Evolutionary conservation across 2,888 invertebrate genomes (phyloP).

Genomic region (Lamproptera curius): DNA sequence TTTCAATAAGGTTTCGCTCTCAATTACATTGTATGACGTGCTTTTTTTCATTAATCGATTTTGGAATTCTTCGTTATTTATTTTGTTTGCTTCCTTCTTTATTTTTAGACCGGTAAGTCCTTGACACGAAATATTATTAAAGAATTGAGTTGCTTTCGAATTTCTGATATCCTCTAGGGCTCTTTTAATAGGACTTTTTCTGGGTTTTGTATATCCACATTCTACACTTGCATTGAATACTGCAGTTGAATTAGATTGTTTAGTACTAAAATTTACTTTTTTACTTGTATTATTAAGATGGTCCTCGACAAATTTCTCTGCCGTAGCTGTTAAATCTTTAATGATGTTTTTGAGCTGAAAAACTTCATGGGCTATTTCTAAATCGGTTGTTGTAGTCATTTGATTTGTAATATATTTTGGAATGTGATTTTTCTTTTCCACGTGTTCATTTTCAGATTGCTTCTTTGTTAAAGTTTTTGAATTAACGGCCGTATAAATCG

Average conservation of each 20-base stretch:
- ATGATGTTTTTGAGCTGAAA: conserved; percentile 47
- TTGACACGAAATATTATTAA: conserved; percentile 32
- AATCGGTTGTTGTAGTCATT: conserved; percentile 31
- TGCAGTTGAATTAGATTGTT: conserved; percentile 12
- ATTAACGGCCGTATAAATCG: too few species aligned
- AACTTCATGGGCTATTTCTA: conserved; percentile 47
- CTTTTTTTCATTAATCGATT: conserved; percentile 44
- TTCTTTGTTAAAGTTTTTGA: too few species aligned
- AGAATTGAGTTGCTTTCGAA: conserved; percentile 45
- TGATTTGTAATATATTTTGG: conserved; percentile 23
- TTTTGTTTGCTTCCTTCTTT: conserved; percentile 40
- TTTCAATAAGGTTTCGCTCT: conserved; percentile 59
- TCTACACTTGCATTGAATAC: conserved; percentile 10
- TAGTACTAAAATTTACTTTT: conserved; percentile 25
- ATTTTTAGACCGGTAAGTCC: conserved; percentile 40
- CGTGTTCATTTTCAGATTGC: conserved; percentile 37
- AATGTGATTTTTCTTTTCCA: conserved; percentile 6
- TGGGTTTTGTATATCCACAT: conserved; percentile 1
- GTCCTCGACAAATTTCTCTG: conserved; percentile 44
- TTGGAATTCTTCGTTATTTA: conserved; percentile 33
- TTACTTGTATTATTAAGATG: conserved; percentile 36
- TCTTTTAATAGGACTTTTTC: conserved; percentile 1
- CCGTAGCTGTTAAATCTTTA: conserved; percentile 42
- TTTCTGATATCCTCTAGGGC: conserved; percentile 23
- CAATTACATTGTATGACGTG: conserved; percentile 57